phyloP scores from a whole-genome alignment of 2,888 invertebrate species.

The Dugesia japonica region DNA sequence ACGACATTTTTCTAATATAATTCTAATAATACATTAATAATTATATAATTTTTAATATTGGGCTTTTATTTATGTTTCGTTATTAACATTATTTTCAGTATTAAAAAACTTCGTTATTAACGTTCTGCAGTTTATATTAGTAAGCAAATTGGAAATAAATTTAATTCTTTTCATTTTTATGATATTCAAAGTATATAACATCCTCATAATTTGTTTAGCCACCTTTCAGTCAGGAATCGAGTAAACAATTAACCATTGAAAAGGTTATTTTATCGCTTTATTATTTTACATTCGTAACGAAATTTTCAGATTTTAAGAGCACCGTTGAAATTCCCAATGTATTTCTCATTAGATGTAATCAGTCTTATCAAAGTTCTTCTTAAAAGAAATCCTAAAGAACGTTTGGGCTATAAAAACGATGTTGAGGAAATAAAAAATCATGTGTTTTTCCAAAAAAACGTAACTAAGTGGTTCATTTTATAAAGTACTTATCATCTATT shows the following conservation, averaged over 20 bases:
- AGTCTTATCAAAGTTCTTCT: constrained; percentile 28
- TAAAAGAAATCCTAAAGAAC: constrained; percentile 31
- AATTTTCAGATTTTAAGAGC: constrained; percentile 22
- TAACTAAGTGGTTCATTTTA: neutral
- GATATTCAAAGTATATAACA: no score
- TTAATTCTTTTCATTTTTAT: no score
- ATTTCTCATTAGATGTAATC: constrained; percentile 27
- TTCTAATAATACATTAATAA: no score
- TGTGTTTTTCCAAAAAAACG: constrained; percentile 28
- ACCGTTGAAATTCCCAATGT: constrained; percentile 16
- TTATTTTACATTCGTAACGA: neutral
- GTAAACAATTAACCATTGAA: constrained; percentile 23
- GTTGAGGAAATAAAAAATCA: constrained; percentile 33
- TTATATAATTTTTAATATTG: no score
- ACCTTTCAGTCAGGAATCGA: constrained; percentile 27
- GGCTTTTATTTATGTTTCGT: no score
- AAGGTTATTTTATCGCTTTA: neutral
- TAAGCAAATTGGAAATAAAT: no score
- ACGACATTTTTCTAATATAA: no score
- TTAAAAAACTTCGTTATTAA: no score
- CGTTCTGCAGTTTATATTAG: no score
- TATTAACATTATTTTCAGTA: no score
- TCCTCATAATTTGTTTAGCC: constrained; percentile 23
- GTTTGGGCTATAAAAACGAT: constrained; percentile 31
- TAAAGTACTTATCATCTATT: neutral